These are phyloP conservation scores for Nansenia antarctica DNA, from an alignment of 2,113 vertebrate genomes.

Conservation along the genomic window DNA sequence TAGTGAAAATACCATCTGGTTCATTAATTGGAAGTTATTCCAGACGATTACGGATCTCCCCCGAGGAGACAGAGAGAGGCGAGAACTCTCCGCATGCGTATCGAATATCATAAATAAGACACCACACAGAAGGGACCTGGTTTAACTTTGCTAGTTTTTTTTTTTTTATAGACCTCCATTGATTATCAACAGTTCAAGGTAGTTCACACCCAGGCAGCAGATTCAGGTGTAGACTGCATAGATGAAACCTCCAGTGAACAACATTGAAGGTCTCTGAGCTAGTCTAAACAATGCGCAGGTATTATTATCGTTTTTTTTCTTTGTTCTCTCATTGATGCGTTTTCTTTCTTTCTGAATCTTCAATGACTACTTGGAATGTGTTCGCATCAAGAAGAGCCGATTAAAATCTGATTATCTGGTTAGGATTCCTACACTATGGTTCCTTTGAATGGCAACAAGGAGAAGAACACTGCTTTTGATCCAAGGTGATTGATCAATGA, in stretches of 20 bases:
- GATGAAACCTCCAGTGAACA: constrained; percentile 33
- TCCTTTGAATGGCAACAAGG: neutral
- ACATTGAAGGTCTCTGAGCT: constrained; percentile 32
- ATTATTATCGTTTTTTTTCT: constrained; percentile 22
- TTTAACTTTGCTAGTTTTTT: too few species aligned
- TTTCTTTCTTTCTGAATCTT: neutral
- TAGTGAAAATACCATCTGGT: constrained; percentile 72
- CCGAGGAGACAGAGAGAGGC: constrained; percentile 39
- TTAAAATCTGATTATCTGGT: too few species aligned
- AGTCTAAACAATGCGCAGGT: constrained; percentile 34
- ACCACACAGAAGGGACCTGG: too few species aligned
- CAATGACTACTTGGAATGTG: neutral
- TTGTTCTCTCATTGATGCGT: too few species aligned
- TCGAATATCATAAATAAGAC: constrained; percentile 67
- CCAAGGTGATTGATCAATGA: neutral
- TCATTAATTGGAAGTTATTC: constrained; percentile 73
- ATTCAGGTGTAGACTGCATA: constrained; percentile 33
- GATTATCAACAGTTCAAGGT: constrained; percentile 64
- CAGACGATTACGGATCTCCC: constrained; percentile 65
- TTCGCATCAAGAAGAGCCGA: neutral
- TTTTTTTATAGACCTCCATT: constrained; percentile 28
- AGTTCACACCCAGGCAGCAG: constrained; percentile 35
- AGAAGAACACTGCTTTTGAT: neutral
- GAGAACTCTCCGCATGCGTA: constrained; percentile 47
- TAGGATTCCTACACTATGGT: too few species aligned